Evolutionary conservation across 2,888 invertebrate species (phyloP), one percentile per base, ranked within the genome.

Genomic region (Quadroppia sp.): DNA sequence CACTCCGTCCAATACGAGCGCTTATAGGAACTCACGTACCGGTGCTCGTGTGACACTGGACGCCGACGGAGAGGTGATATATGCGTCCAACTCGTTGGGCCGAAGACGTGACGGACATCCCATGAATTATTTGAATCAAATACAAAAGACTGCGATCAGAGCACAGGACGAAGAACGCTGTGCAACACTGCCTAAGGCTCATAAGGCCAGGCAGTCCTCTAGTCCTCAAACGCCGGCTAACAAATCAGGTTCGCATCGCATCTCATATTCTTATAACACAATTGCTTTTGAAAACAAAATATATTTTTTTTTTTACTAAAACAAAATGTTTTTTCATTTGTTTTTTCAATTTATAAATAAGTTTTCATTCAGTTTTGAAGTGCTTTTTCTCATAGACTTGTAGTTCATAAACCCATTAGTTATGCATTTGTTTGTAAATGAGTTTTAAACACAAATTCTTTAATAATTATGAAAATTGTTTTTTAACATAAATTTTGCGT

Each of bases 51-150:
- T 69, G 9, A 40, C 42, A 45, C 83, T 93, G 61, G 91, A 92
- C 83, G 89, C 92, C 30, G 90, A 90, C 80, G 94, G 93, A 71
- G 90, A 90, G 85, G 90, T 93, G 61, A 89, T 93, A 76, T 93
- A 90, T 83, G 90, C 90, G 77, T 92, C 92, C 25, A 78, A 77
- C 59, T 78, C 78, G n/a, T 69, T 78, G 25, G 78, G 76, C 45
- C 74, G 78, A 25, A 53, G 74, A 20, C 71, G 74, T 23, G 75
- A 75, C 56, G 70, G 71, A 20, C 73, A 74, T 64, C 74, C 74
- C 9, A 71, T 73, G 69, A 71, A 69, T 48, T 71, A 75, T 59
- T n/a, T 72, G 28, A 48, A 73, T 36, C 69, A 25, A 25, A 11
- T 69, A 13, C 20, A 69, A 15, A 69, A 42, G 17, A 69, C 69